Evolutionary conservation across 2,113 vertebrate species (phyloP).

Genomic region (Brienomyrus brachyistius): DNA sequence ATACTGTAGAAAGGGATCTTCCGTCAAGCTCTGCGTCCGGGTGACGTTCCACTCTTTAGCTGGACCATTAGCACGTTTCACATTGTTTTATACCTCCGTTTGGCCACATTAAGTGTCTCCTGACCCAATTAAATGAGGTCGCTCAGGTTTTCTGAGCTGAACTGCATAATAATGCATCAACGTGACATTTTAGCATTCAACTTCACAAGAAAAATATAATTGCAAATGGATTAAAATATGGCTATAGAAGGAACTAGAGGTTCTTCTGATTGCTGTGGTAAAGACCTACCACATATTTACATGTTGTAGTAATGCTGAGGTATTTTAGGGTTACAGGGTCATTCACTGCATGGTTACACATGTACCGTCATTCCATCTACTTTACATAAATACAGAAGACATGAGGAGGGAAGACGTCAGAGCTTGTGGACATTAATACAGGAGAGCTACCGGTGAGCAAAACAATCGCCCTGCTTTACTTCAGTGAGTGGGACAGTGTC

Average conservation of each 20-base stretch:
- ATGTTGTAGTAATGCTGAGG: conserved; percentile 76
- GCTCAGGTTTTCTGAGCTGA: conserved; percentile 48
- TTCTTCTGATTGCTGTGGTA: not conserved
- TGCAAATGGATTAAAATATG: not conserved
- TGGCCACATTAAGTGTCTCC: conserved; percentile 67
- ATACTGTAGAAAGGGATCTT: conserved; percentile 81
- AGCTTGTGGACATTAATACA: not conserved
- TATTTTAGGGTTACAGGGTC: conserved; percentile 25
- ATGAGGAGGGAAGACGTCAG: not conserved
- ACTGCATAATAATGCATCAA: conserved; percentile 71
- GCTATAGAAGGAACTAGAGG: not conserved
- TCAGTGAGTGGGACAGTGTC: not conserved
- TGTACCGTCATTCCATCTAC: not conserved
- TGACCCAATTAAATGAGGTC: conserved; percentile 44
- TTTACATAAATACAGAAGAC: not conserved
- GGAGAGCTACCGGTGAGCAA: not conserved
- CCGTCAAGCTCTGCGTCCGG: conserved; percentile 84
- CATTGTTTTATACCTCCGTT: conserved; percentile 94
- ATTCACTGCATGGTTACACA: not conserved
- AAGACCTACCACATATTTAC: conserved; percentile 58
- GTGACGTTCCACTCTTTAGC: conserved; percentile 97
- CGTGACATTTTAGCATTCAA: conserved; percentile 68
- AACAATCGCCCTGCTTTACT: not conserved
- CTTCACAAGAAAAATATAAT: not conserved
- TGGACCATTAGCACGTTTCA: conserved; percentile 98